phyloP scores from a whole-genome alignment of 2,113 vertebrate species.

The Laterallus jamaicensis region DNA sequence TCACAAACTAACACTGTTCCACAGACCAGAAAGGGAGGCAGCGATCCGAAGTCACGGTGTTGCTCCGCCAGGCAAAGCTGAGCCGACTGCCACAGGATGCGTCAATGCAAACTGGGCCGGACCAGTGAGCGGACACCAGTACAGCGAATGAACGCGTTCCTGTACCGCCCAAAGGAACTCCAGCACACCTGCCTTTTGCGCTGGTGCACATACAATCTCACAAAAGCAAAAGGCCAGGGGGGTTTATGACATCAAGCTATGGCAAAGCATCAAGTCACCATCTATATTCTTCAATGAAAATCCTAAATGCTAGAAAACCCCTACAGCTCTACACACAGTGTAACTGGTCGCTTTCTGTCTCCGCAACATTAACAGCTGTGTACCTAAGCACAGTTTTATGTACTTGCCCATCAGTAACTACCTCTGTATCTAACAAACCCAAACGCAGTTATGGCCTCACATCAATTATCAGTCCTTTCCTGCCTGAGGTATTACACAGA shows the following conservation, averaged over 20 bases:
- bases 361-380: not conserved
- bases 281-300: not conserved
- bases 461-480: not conserved
- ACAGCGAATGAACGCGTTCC: accelerated
- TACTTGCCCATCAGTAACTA: not conserved
- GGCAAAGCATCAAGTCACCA: not conserved
- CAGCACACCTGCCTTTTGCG: accelerated
- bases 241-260: not conserved
- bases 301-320: not conserved
- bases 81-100: accelerated
- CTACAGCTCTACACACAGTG: not conserved
- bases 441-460: not conserved
- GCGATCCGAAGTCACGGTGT: not conserved
- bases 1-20: not conserved
- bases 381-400: not conserved
- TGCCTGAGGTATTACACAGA: slow-evolving; percentile 12
- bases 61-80: not conserved
- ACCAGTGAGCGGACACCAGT: accelerated
- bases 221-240: not conserved
- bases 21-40: not conserved
- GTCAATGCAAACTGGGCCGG: accelerated
- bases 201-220: not conserved
- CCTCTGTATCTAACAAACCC: not conserved
- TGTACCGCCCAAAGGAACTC: not conserved
- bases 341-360: not conserved